Evolutionary conservation across 2,113 vertebrate genomes (phyloP).

Genomic region (Macrotis lagotis): DNA sequence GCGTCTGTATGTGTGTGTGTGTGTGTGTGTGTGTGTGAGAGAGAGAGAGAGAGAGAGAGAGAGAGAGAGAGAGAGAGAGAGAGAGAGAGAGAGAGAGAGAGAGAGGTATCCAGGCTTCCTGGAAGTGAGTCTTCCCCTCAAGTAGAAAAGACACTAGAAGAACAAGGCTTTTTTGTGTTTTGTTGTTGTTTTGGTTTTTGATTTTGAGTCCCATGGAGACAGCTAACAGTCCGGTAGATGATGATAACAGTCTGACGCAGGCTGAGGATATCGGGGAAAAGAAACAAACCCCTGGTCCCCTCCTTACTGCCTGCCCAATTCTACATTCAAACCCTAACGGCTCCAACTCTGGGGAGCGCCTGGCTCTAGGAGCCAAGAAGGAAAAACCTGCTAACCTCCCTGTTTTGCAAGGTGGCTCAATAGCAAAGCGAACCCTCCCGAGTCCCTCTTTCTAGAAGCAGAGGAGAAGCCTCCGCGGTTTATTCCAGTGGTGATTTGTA

Average conservation of each 20-base stretch:
- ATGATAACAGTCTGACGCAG: background rate
- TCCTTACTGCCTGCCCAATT: background rate
- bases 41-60: background rate
- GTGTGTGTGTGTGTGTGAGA: background rate
- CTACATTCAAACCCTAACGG: background rate
- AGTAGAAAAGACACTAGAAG: background rate
- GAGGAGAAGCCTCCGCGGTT: constrained; percentile 82
- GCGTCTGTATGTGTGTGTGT: too few relatives aligned
- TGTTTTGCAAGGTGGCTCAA: constrained; percentile 80
- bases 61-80: too few relatives aligned
- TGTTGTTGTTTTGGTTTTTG: too few relatives aligned
- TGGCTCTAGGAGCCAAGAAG: background rate
- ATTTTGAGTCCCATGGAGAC: background rate
- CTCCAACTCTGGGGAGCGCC: background rate
- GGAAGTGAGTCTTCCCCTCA: background rate
- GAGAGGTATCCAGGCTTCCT: background rate
- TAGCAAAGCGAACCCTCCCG: constrained; percentile 84
- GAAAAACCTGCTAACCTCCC: constrained; percentile 19
- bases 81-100: too few relatives aligned
- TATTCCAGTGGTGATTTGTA: constrained; percentile 87
- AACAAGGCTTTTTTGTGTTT: background rate
- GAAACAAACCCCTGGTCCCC: background rate
- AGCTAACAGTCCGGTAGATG: background rate
- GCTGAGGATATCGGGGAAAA: background rate
- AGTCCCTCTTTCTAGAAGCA: constrained; percentile 80